Evolutionary conservation across 2,888 invertebrate species (phyloP), one percentile per base, ranked within the genome.

Genomic region (Lepidocyrtoides sp.): DNA sequence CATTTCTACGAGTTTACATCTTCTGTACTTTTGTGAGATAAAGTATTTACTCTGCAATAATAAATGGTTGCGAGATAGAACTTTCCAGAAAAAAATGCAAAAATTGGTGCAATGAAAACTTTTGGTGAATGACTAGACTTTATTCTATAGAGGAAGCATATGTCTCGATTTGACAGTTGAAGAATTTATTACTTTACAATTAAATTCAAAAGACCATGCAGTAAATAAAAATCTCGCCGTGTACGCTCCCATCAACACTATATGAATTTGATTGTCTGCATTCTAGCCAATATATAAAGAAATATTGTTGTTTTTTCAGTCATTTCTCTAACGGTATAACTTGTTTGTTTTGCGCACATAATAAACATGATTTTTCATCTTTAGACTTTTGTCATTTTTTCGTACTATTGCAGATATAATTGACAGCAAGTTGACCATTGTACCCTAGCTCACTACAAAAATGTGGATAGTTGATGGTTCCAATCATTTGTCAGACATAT

Each of bases 41-140:
- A 48, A 48, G 26, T 23, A 20, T 41, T 44, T 17, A 20, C 5
- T 63, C 14, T 63, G 14, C 29, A 5, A 20, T 26, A 17, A n/a
- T 26, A 26, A 8, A 75, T 29, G 51, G 48, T 75, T 48, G 51
- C 8, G 10, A 44, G 1, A 44, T 3, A 44, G 1, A 44, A 0
- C 14, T 48, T 26, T 75, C 23, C n/a, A 0, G 4, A 20, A 12
- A 75, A 75, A 75, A 26, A 75, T 48, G 44, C 26, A 26, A 48
- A 69, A 75, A 75, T 75, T 75, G 75, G 75, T 51, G 26, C 23
- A 48, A 26, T 75, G 44, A 26, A 75, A 75, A 75, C 26, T 3
- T 23, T 48, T 20, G 14, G 75, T 48, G 36, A 69, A 48, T 48
- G 14, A 14, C 2, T 69, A 41, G 69, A 69, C 69, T 69, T n/a